Evolutionary conservation across 2,113 vertebrate species (phyloP).

Genomic region (Salvelinus fontinalis): DNA sequence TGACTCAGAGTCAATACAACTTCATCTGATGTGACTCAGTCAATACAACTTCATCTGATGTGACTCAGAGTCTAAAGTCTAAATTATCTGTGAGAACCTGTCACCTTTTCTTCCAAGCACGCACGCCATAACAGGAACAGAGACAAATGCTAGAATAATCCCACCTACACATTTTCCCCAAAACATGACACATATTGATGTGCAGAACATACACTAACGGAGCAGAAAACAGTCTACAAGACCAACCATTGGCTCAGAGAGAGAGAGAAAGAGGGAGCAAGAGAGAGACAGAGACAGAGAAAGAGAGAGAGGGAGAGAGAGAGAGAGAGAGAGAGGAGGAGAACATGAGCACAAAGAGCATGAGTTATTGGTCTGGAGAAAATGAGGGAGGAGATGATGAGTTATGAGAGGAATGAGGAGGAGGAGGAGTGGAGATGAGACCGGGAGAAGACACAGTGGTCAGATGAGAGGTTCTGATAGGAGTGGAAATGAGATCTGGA

Average conservation of each 20-base stretch:
- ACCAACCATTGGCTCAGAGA: background rate
- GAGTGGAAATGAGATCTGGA: no score
- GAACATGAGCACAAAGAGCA: conserved; percentile 52
- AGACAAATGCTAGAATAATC: conserved; percentile 40
- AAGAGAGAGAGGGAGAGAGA: background rate
- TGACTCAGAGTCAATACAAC: no score
- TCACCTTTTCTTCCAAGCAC: conserved; percentile 39
- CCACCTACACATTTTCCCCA: background rate
- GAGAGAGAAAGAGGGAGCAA: background rate
- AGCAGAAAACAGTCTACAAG: background rate
- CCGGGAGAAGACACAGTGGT: conserved; percentile 25
- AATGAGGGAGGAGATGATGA: conserved; percentile 25
- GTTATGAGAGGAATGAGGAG: conserved; percentile 28
- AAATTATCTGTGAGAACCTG: conserved; percentile 29
- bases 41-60: conserved; percentile 46
- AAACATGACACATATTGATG: background rate
- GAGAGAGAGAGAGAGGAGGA: background rate
- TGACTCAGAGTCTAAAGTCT: background rate
- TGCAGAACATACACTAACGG: background rate
- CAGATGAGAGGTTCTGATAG: no score
- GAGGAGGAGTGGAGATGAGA: conserved; percentile 14
- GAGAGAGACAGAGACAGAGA: background rate
- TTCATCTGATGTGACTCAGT: no score
- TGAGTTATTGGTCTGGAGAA: conserved; percentile 43
- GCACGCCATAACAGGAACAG: background rate